Conservation (phyloP, 1,140 invertebrate genomes). For the Latrodectus geometricus region DNA sequence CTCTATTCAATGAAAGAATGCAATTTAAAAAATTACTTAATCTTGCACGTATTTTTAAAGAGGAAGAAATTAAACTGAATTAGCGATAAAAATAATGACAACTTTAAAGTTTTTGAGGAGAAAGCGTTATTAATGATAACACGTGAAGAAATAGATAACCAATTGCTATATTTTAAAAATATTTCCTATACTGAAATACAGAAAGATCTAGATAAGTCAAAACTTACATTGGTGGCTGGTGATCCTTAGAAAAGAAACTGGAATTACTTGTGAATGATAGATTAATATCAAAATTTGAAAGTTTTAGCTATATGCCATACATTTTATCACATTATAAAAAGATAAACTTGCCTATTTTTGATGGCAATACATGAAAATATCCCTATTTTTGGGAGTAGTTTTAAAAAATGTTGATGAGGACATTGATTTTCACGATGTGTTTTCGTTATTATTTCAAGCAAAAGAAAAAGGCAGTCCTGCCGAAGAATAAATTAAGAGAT, state of each 20-base stretch:
- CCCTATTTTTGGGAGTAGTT: constrained; percentile 43
- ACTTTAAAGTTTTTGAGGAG: no score
- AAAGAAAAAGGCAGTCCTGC: constrained; percentile 8
- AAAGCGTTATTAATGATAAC: no score
- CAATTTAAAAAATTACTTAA: no score
- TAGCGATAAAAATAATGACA: no score
- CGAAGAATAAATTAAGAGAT: constrained; percentile 57
- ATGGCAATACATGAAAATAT: constrained; percentile 24
- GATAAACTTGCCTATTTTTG: constrained; percentile 41
- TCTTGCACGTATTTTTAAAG: no score
- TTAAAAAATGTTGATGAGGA: constrained; percentile 41
- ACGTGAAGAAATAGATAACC: no score
- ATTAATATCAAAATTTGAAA: no score
- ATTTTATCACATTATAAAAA: constrained; percentile 11
- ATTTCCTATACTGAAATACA: neutral
- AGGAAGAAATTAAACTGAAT: no score
- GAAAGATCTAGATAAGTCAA: neutral
- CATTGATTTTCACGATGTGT: constrained; percentile 25
- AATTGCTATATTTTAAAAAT: no score
- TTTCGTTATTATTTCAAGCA: constrained; percentile 27
- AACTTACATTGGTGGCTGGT: neutral
- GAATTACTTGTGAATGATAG: neutral
- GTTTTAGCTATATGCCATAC: no score
- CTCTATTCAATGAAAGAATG: no score
- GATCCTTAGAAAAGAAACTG: neutral